Evolutionary conservation across 1,140 invertebrate species (phyloP).

Genomic region (Liolophura sinensis): DNA sequence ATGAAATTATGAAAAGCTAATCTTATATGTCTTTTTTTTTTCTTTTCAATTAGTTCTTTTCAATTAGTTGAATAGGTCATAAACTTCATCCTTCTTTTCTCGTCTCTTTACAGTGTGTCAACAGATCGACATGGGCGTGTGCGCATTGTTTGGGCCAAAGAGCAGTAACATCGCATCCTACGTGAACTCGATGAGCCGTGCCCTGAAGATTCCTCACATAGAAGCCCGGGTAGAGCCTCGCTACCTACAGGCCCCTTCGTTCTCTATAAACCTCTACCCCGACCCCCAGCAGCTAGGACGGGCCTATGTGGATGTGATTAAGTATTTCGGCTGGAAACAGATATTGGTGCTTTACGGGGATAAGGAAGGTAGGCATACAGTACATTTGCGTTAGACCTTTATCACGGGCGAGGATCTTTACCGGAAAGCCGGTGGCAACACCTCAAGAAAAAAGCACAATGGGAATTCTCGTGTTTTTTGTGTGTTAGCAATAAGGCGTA

Average conservation of each 20-base stretch:
- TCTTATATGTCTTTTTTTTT: too few species aligned
- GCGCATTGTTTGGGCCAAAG: conserved; percentile 86
- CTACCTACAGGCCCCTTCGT: conserved; percentile 13
- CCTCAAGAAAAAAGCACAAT: too few species aligned
- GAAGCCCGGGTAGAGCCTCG: conserved; percentile 70
- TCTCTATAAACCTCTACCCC: conserved; percentile 47
- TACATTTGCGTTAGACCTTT: too few species aligned
- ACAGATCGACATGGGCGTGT: conserved; percentile 81
- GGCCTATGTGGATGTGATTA: conserved; percentile 41
- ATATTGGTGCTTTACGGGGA: conserved; percentile 42
- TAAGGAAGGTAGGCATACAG: conserved; percentile 26
- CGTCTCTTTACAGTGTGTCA: conserved; percentile 73
- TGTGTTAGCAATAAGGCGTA: too few species aligned
- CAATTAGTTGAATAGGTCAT: too few species aligned
- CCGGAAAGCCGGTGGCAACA: too few species aligned
- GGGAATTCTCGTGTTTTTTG: too few species aligned
- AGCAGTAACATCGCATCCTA: conserved; percentile 80
- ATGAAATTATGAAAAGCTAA: too few species aligned
- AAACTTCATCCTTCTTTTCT: conserved; percentile 3
- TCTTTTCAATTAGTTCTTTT: too few species aligned
- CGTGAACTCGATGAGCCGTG: conserved; percentile 87
- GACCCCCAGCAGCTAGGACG: conserved; percentile 30
- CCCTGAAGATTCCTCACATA: conserved; percentile 85
- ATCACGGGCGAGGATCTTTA: too few species aligned
- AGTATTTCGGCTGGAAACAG: conserved; percentile 39